phyloP scores from a whole-genome alignment of 2,113 vertebrate species.

The Beaufortia kweichowensis region DNA sequence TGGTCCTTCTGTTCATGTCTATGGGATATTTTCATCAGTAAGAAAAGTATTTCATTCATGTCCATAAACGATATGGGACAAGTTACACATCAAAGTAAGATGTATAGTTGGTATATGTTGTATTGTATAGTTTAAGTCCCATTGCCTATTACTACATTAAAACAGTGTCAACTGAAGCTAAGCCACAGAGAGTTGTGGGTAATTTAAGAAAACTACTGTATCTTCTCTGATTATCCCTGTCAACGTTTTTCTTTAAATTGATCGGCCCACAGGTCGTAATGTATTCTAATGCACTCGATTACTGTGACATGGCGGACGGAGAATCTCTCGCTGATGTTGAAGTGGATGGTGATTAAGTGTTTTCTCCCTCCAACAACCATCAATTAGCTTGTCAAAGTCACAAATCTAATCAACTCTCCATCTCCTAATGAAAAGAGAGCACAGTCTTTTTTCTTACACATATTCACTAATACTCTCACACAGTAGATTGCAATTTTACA shows the following conservation, averaged over 20 bases:
- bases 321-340: conserved; percentile 57
- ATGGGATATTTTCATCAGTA: no score
- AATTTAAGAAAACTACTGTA: conserved; percentile 2
- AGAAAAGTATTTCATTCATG: no score
- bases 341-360: conserved; percentile 72
- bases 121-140: no score
- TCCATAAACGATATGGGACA: no score
- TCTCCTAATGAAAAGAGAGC: conserved; percentile 63
- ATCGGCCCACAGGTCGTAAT: conserved; percentile 56
- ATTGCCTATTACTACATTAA: no score
- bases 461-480: conserved; percentile 41
- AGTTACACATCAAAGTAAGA: no score
- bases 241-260: conserved; percentile 8
- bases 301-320: conserved; percentile 68
- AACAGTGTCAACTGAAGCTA: conserved; percentile 38
- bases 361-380: conserved; percentile 69
- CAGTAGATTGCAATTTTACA: conserved; percentile 44
- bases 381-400: conserved; percentile 80
- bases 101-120: no score
- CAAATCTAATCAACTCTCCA: conserved; percentile 74
- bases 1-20: no score
- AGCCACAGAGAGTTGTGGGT: not conserved
- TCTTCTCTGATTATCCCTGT: not conserved
- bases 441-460: conserved; percentile 37
- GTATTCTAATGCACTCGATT: conserved; percentile 74